A percentile compares a stretch with the other conserved stretches of the same genome.
These are phyloP conservation scores for Intellagama lesueurii DNA, from an alignment of 2,797 vertebrate species.

Conservation along the genomic window DNA sequence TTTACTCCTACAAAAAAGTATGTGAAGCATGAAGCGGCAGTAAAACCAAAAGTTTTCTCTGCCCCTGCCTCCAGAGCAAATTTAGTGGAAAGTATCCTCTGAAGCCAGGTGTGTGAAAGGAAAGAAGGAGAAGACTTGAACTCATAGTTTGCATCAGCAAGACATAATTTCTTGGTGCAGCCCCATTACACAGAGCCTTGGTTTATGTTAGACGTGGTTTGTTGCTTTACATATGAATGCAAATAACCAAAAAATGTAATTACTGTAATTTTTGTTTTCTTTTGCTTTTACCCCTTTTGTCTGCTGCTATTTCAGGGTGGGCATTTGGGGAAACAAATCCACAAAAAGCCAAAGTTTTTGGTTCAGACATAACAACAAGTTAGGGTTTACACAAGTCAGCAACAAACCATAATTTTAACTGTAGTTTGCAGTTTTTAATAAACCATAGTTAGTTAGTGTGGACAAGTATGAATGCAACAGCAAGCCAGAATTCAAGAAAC, in stretches of 20 bases:
- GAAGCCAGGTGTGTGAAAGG: neutral
- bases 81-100: neutral
- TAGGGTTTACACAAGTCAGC: neutral
- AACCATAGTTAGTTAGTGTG: neutral
- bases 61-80: neutral
- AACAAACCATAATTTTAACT: neutral
- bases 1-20: neutral
- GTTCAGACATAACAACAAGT: neutral
- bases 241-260: neutral
- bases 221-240: neutral
- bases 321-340: neutral
- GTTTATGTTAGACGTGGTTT: neutral
- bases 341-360: neutral
- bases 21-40: neutral
- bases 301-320: neutral
- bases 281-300: neutral
- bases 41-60: neutral
- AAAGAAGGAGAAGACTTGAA: neutral
- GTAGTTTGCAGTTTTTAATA: neutral
- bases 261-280: neutral
- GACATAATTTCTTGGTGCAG: neutral
- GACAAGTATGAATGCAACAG: neutral
- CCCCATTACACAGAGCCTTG: neutral
- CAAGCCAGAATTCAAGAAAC: neutral
- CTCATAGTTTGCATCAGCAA: neutral